Conservation (phyloP, 1,140 invertebrate genomes). For the Listronotus bonariensis region DNA sequence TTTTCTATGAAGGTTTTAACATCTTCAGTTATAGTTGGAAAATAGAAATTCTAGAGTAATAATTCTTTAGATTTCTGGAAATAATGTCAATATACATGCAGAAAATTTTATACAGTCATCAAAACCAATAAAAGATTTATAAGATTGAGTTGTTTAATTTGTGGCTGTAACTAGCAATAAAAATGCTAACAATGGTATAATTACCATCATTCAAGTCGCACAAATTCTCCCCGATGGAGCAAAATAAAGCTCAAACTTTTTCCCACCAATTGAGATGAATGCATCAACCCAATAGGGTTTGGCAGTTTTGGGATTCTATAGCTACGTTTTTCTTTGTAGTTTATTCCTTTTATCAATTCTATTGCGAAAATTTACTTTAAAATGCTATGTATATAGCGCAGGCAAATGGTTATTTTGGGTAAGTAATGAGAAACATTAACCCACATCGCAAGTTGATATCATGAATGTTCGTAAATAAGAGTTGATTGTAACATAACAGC, state of each 20-base stretch:
- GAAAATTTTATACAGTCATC: no score
- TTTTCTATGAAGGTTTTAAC: no score
- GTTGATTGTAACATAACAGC: conserved; percentile 28
- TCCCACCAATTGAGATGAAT: conserved; percentile 25
- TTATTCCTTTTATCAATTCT: no score
- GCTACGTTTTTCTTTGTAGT: conserved; percentile 24
- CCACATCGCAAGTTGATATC: conserved; percentile 22
- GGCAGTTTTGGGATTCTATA: conserved; percentile 21
- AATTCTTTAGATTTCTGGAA: no score
- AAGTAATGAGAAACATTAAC: conserved; percentile 17
- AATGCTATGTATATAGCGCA: conserved; percentile 17
- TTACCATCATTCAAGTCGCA: conserved; percentile 18
- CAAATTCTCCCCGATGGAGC: conserved; percentile 17
- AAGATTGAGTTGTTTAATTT: no score
- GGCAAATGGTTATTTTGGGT: conserved; percentile 4
- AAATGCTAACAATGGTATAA: no score
- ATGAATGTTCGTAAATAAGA: conserved; percentile 25
- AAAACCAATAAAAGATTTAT: no score
- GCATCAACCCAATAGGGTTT: conserved; percentile 18
- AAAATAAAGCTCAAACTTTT: conserved; percentile 6
- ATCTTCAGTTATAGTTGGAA: no score
- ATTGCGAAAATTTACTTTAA: no score
- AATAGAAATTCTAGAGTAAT: no score
- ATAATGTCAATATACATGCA: no score
- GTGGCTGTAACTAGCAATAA: no score